Evolutionary conservation across 2,888 invertebrate genomes (phyloP).

Genomic region (Aproaerema taeniolella): DNA sequence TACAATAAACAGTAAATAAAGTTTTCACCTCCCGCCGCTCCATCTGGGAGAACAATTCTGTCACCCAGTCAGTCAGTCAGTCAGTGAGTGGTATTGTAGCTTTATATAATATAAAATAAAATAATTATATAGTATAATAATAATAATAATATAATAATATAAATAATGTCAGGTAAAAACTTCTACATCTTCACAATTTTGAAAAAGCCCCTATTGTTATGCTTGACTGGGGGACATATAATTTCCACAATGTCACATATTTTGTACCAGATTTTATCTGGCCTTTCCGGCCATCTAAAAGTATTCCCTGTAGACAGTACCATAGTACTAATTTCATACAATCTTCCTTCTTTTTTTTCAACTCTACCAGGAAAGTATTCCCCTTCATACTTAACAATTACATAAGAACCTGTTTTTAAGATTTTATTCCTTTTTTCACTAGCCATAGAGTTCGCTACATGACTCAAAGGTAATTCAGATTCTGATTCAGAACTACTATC

Average conservation of each 20-base stretch:
- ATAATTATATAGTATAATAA: too few relatives aligned
- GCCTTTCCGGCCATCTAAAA: too few relatives aligned
- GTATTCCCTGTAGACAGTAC: too few relatives aligned
- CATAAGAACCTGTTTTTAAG: slow-evolving; percentile 1
- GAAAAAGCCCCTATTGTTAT: background rate
- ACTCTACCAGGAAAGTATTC: slow-evolving; percentile 15
- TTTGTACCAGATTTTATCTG: too few relatives aligned
- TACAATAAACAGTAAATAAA: too few relatives aligned
- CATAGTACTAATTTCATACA: slow-evolving; percentile 13
- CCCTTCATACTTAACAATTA: slow-evolving; percentile 13
- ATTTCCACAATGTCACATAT: background rate
- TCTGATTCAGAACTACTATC: slow-evolving; percentile 9
- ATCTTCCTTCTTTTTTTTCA: slow-evolving; percentile 2
- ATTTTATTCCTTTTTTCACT: background rate
- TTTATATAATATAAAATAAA: too few relatives aligned
- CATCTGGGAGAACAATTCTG: too few relatives aligned
- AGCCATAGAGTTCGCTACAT: background rate
- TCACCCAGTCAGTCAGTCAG: too few relatives aligned
- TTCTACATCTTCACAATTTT: background rate
- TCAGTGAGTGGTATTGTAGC: too few relatives aligned
- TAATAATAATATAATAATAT: too few relatives aligned
- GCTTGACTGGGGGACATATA: background rate
- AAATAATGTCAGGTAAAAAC: background rate
- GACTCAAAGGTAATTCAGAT: background rate
- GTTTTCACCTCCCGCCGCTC: too few relatives aligned